Evolutionary conservation across 2,113 vertebrate genomes (phyloP).

Genomic region (Lepidothrix coronata): DNA sequence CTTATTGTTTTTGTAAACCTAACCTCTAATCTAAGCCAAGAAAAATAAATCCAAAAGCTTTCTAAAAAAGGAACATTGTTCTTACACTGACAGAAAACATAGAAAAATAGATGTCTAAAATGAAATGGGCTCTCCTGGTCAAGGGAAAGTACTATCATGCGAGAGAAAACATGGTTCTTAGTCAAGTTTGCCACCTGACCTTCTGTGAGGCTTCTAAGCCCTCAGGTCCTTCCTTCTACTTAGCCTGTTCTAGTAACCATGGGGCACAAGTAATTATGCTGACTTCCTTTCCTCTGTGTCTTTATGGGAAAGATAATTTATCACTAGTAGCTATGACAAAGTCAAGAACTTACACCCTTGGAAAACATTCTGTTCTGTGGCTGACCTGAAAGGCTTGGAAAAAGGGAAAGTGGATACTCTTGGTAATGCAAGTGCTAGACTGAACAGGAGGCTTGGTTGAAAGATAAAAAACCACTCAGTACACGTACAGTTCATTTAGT

Average conservation of each 20-base stretch:
- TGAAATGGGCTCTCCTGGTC: background rate
- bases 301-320: background rate
- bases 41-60: slow-evolving; percentile 33
- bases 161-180: background rate
- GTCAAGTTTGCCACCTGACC: background rate
- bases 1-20: slow-evolving; percentile 55
- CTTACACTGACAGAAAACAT: background rate
- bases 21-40: slow-evolving; percentile 22
- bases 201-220: background rate
- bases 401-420: background rate
- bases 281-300: background rate
- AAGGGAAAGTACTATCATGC: background rate
- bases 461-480: background rate
- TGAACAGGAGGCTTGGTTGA: background rate
- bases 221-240: background rate
- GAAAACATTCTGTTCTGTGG: background rate
- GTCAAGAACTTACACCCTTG: background rate
- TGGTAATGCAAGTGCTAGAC: background rate
- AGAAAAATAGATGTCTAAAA: background rate
- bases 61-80: background rate
- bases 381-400: background rate
- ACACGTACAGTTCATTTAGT: background rate
- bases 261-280: background rate
- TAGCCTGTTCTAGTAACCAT: background rate
- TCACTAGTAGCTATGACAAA: background rate